Base-by-base conservation (phyloP, 2,797 vertebrate genomes). In the Chaetodon trifasciatus region DNA sequence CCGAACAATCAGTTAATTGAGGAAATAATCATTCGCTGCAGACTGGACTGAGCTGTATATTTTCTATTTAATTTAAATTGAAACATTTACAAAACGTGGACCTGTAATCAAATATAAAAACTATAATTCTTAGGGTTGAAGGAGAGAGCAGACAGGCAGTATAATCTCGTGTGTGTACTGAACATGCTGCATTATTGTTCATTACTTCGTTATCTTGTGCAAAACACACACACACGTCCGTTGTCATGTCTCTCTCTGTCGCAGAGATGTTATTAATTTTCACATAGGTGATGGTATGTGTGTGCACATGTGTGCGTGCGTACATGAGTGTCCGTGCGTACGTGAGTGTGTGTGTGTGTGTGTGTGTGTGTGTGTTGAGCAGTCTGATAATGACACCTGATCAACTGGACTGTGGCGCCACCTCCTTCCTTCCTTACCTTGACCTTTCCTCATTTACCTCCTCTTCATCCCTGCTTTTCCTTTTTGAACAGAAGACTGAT, bases 161-260 rank as follows among this genome's bases (percentile, higher is more conserved):
- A 7, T 83, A 65, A 80, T 85, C 77, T 64, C n/a, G 11, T 56
- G 64, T 62, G 65, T 71, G 69, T 78, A 52, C 42, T 76, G 44
- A 82, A 74, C 66, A 71, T 62, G 63, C 28, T 79, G 74, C 57
- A 40, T 79, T 86, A 74, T 70, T 76, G 69, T 77, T 65, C 62
- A 63, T 3, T 32, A 32, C 28, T 32, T 32, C 2, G 73, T 81
- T 76, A 88, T 83, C 83, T 53, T 11, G 42, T 47, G 64, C 82
- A 79, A 75, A 79, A 7, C 49, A 57, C 49, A 21, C 46, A 32
- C 44, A 35, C 67, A 24, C 72, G 2, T 35, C 7, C 63, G 10
- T 52, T 16, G 35, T 58, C 8, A 19, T 37, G 23, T 66, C 10
- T 79, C 56, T 76, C 39, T 81, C 42, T 74, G 62, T 50, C 78